Conservation (phyloP, 2,888 invertebrate genomes). For the Diploptera punctata region DNA sequence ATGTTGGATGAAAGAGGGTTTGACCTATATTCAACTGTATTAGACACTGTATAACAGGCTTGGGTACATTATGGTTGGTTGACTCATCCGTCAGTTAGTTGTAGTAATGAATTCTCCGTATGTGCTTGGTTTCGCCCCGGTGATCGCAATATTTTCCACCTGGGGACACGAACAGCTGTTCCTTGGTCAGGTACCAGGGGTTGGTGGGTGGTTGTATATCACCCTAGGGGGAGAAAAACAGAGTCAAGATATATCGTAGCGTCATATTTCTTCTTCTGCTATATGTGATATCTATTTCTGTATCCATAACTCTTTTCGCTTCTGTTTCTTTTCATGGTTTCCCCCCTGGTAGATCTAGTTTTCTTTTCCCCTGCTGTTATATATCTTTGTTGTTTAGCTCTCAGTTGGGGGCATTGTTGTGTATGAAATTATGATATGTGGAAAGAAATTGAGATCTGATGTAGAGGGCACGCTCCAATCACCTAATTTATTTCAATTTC, state of each 20-base stretch:
- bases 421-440: conserved; percentile 15
- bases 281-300: conserved; percentile 40
- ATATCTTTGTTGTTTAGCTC: conserved; percentile 1
- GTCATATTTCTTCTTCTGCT: conserved; percentile 14
- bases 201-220: background rate
- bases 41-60: too few species aligned
- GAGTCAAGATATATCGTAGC: conserved; percentile 17
- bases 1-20: too few species aligned
- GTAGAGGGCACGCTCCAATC: too few species aligned
- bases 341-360: background rate
- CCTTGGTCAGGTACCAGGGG: background rate
- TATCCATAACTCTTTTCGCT: conserved; percentile 34
- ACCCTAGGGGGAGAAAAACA: background rate
- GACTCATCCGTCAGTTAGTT: conserved; percentile 30
- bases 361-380: conserved; percentile 2
- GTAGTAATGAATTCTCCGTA: conserved; percentile 8
- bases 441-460: background rate
- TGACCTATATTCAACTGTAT: too few species aligned
- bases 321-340: background rate
- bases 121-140: conserved; percentile 9
- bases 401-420: conserved; percentile 6
- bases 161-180: conserved; percentile 35
- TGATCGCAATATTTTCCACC: conserved; percentile 28
- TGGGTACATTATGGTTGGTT: conserved; percentile 1
- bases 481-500: too few species aligned